Evolutionary conservation across 1,140 invertebrate species (phyloP), one percentile per base, ranked within the genome.

Genomic region (Homalodisca vitripennis): DNA sequence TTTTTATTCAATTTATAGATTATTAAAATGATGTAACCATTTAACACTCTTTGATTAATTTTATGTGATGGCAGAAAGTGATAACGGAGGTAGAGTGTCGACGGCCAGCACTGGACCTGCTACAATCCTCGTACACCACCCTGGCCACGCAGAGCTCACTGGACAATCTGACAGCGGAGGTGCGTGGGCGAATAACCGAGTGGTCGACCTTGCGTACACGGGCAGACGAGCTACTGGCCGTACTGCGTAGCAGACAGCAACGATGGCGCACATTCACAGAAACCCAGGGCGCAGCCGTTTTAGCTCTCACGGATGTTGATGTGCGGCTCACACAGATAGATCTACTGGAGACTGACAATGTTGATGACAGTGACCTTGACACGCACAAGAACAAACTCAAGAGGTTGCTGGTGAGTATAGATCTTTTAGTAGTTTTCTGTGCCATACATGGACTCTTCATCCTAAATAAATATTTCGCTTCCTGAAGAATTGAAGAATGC

Each of bases 231-330:
- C 26, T 69, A 29, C 26, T 63, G 30, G 30, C 29, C 10, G 64
- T 22, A 48, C 41, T 69, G 10, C 60, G 51, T 14, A 30, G 26
- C 6, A 29, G 34, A 34, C 60, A 66, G 79, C 78, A 53, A 78
- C 62, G 78, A 1, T 66, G 31, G 32, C 26, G 26, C 17, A 26
- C 26, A 27, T 66, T 66, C 31, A n/a, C 32, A 24, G 6, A 84
- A 17, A 85, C 86, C 17, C 90, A 92, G 67, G 85, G 87, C n/a
- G 83, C 84, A 22, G 87, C 88, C 0, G 83, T 91, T 0, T 83
- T 90, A 13, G 85, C 84, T 0, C 78, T 92, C 2, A 88, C 86
- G 0, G 85, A 88, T 72, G 82, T 90, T 1, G 89, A 92, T 74
- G 86, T 87, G 0, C 79, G 85, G 27, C 75, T 92, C 1, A 90